These are phyloP conservation scores for Kryptopterus vitreolus DNA, from an alignment of 2,797 vertebrate species.

Conservation along the genomic window DNA sequence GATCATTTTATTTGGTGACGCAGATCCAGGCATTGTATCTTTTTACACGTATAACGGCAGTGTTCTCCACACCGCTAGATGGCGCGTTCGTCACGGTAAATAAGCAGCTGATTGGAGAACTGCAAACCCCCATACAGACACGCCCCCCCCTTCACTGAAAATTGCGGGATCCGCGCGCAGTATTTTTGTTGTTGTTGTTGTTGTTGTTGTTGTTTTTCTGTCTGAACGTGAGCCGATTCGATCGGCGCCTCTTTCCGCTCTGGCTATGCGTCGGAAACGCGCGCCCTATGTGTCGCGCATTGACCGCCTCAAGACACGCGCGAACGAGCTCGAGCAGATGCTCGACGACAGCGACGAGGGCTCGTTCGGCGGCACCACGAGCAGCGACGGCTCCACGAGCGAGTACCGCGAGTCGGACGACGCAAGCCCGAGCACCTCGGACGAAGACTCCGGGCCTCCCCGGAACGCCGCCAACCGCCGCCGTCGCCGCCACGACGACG, in stretches of 20 bases:
- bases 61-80: slow-evolving; percentile 2
- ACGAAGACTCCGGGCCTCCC: neutral
- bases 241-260: neutral
- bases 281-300: slow-evolving; percentile 29
- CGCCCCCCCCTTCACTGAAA: slow-evolving; percentile 11
- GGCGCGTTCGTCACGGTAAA: neutral
- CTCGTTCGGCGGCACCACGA: slow-evolving; percentile 46
- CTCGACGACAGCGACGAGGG: slow-evolving; percentile 59
- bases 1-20: no score
- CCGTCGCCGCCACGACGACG: no score
- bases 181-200: no score
- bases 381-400: slow-evolving; percentile 45
- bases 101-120: neutral
- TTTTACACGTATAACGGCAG: no score
- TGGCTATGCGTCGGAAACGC: slow-evolving; percentile 39
- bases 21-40: no score
- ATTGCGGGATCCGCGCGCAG: neutral
- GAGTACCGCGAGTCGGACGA: slow-evolving; percentile 49
- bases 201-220: no score
- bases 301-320: slow-evolving; percentile 42
- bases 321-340: slow-evolving; percentile 43
- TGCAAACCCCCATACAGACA: slow-evolving; percentile 40
- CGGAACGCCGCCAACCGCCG: no score
- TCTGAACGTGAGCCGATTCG: neutral
- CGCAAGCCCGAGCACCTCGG: slow-evolving; percentile 18